Conservation (phyloP, 1,140 invertebrate genomes). For the Drosophila ironensis region DNA sequence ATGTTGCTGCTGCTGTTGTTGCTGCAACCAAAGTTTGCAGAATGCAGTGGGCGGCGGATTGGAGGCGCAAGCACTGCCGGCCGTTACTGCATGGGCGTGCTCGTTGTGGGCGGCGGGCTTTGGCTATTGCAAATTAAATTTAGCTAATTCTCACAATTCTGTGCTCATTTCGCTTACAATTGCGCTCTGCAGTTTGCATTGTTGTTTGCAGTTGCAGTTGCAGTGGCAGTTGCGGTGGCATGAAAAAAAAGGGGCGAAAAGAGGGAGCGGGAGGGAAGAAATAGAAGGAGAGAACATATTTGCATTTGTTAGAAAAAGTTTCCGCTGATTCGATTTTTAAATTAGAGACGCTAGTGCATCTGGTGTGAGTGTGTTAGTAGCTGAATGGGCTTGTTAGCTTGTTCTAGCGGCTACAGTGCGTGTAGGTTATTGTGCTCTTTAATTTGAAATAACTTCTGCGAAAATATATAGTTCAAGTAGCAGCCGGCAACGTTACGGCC, state of each 20-base stretch:
- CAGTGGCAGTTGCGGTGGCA: conserved; percentile 42
- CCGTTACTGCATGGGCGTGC: conserved; percentile 39
- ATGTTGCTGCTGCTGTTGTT: conserved; percentile 69
- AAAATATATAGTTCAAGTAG: conserved; percentile 38
- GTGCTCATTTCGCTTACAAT: conserved; percentile 82
- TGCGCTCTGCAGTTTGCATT: conserved; percentile 73
- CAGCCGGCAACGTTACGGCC: conserved; percentile 22
- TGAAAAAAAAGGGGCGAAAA: conserved; percentile 32
- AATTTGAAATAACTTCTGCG: conserved; percentile 23
- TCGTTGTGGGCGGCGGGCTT: conserved; percentile 44
- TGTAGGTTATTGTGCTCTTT: conserved; percentile 43
- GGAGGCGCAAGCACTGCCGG: conserved; percentile 48
- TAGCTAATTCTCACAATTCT: conserved; percentile 82
- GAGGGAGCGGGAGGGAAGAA: conserved; percentile 16
- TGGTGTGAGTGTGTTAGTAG: conserved; percentile 9
- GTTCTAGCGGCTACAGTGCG: conserved; percentile 55
- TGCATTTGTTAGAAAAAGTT: conserved; percentile 62
- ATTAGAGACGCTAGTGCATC: conserved; percentile 51
- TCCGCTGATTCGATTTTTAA: conserved; percentile 36
- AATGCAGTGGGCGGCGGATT: conserved; percentile 72
- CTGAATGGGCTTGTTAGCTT: conserved; percentile 49
- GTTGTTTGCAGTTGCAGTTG: conserved; percentile 24
- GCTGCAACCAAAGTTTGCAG: conserved; percentile 79
- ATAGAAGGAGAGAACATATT: conserved; percentile 54
- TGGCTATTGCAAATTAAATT: conserved; percentile 82